Evolutionary conservation across 2,888 invertebrate genomes (phyloP), one percentile per base, ranked within the genome.

Genomic region (Tetragonula carbonaria): DNA sequence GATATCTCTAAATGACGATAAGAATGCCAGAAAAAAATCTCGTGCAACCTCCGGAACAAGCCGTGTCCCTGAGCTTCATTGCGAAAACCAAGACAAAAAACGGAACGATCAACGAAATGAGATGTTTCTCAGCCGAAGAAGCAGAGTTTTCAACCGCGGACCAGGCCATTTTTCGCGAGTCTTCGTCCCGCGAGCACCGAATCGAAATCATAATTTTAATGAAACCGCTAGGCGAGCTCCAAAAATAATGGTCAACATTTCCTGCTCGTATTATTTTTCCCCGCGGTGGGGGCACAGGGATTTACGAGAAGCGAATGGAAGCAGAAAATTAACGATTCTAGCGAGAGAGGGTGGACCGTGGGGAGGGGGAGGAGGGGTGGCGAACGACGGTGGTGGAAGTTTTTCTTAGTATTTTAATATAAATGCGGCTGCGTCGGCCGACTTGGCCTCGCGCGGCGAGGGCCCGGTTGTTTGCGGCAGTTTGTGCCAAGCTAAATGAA

Each of bases 351-450:
- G 71, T 71, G 78, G 78, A 71, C 67, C 80, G 78, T 59, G 57
- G 79, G 78, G 85, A 82, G 82, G 74, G 65, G 82, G 79, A 65
- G 55, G 80, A 74, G 84, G 84, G 82, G 73, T 66, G 79, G 82
- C 78, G 45, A 81, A 80, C 74, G 78, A 74, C 38, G 79, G 45
- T 77, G 78, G 78, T 82, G 91, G 92, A 93, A 94, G 93, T 94
- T 94, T 94, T 94, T 94, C 94, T 94, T 93, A 93, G 93, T 92
- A 92, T 94, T 94, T 94, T 94, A 94, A 94, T 94, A 94, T 94
- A 94, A 94, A 94, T 94, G 94, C 93, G 92, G 93, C 91, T 92
- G 91, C 79, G 85, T 23, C 90, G 85, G 84, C 76, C 90, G 90
- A 92, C 91, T 91, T 90, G 90, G 89, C 86, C 84, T 86, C 81